Conservation (phyloP, 2,797 vertebrate genomes). For the Lophura swinhoii region DNA sequence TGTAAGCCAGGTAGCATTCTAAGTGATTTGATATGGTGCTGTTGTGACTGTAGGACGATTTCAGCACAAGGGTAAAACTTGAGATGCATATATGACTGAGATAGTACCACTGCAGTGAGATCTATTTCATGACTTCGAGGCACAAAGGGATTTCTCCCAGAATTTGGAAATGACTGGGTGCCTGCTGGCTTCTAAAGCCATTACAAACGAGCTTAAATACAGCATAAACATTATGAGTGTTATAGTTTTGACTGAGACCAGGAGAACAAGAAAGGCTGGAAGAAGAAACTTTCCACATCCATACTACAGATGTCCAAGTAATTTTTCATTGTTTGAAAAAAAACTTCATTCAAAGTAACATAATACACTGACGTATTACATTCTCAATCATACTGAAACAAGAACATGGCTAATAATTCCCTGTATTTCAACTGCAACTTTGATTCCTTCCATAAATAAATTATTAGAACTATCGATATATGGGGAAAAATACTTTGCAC, state of each 20-base stretch:
- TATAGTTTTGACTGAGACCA: background rate
- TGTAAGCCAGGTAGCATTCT: background rate
- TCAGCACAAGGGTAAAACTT: background rate
- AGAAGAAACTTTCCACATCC: background rate
- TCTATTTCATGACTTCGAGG: background rate
- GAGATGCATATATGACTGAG: background rate
- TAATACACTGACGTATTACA: background rate
- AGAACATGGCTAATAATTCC: background rate
- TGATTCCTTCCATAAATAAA: conserved; percentile 38
- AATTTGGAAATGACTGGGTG: background rate
- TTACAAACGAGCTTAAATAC: background rate
- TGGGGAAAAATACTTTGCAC: conserved; percentile 27
- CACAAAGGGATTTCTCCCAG: background rate
- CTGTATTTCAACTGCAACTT: background rate
- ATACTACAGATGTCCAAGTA: background rate
- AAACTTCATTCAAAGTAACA: background rate
- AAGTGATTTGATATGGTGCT: background rate
- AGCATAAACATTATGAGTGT: background rate
- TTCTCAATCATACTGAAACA: background rate
- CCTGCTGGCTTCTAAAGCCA: background rate
- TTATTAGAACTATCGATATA: conserved; percentile 29
- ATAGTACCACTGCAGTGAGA: background rate
- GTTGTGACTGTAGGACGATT: background rate
- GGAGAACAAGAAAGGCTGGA: background rate
- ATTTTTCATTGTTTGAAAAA: background rate